Conservation (phyloP, 1,140 invertebrate genomes). For the Coelopa frigida region DNA sequence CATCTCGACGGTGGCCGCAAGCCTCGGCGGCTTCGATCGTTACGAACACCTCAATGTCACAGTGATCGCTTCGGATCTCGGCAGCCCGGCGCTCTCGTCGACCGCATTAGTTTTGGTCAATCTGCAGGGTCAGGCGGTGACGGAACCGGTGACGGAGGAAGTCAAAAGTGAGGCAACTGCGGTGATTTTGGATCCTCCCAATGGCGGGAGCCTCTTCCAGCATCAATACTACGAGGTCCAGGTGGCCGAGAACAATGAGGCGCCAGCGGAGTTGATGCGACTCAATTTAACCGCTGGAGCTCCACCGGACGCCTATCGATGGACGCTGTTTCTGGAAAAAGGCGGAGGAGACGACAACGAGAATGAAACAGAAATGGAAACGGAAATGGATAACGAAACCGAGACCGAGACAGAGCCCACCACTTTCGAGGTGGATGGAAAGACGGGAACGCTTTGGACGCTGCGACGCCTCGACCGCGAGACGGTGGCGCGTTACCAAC, state of each 20-base stretch:
- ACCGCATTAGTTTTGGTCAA: slow-evolving; percentile 64
- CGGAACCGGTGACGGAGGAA: slow-evolving; percentile 43
- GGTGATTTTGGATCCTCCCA: slow-evolving; percentile 15
- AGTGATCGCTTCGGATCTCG: slow-evolving; percentile 74
- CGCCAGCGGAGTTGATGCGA: slow-evolving; percentile 61
- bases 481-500: slow-evolving; percentile 54
- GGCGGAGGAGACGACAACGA: too few relatives aligned
- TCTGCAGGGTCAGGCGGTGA: slow-evolving; percentile 54
- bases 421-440: slow-evolving; percentile 63
- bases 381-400: too few relatives aligned
- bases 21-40: slow-evolving; percentile 56
- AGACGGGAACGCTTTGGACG: slow-evolving; percentile 64
- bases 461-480: slow-evolving; percentile 64
- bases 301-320: slow-evolving; percentile 42
- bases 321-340: slow-evolving; percentile 35
- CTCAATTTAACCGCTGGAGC: slow-evolving; percentile 59
- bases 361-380: too few relatives aligned
- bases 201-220: slow-evolving; percentile 51
- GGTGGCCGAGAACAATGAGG: slow-evolving; percentile 63
- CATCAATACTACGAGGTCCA: slow-evolving; percentile 71
- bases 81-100: slow-evolving; percentile 70
- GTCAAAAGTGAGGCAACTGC: slow-evolving; percentile 2
- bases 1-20: slow-evolving; percentile 64
- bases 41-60: slow-evolving; percentile 57
- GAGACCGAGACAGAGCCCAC: slow-evolving; percentile 40